Conservation (phyloP, 2,888 invertebrate species). For the Agriopis leucophaearia region DNA sequence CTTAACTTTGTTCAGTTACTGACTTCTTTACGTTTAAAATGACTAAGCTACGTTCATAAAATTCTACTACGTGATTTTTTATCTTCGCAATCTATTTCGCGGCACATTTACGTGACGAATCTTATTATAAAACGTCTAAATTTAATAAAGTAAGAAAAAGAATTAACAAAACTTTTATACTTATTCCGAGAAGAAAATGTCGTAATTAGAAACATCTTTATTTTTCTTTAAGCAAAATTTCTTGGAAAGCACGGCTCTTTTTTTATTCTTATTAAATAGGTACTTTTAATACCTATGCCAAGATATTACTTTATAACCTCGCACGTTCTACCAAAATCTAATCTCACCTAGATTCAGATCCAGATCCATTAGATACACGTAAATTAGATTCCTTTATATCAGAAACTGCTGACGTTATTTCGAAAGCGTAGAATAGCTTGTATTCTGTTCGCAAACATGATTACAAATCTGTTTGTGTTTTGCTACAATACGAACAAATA, state of each 20-base stretch:
- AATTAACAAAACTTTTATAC: no score
- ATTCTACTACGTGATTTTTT: no score
- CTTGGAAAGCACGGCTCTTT: no score
- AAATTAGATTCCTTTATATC: slow-evolving; percentile 23
- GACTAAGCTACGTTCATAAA: no score
- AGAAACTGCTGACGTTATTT: not conserved
- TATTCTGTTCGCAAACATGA: slow-evolving; percentile 12
- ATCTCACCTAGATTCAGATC: not conserved
- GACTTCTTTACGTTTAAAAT: no score
- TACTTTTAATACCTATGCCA: not conserved
- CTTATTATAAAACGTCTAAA: no score
- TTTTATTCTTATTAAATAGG: not conserved
- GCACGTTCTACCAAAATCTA: not conserved
- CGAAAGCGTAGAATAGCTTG: not conserved
- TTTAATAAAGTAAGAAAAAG: no score
- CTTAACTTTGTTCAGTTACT: not conserved
- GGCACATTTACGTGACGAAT: no score
- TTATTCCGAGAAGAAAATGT: no score
- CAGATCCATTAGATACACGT: not conserved
- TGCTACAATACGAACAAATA: slow-evolving; percentile 14
- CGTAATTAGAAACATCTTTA: no score
- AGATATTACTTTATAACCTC: not conserved
- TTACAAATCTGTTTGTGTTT: slow-evolving; percentile 21
- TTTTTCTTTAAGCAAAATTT: no score
- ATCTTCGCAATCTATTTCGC: no score